These are phyloP conservation scores for Mythimna ferrago DNA, from an alignment of 2,888 invertebrate genomes.

Conservation along the genomic window DNA sequence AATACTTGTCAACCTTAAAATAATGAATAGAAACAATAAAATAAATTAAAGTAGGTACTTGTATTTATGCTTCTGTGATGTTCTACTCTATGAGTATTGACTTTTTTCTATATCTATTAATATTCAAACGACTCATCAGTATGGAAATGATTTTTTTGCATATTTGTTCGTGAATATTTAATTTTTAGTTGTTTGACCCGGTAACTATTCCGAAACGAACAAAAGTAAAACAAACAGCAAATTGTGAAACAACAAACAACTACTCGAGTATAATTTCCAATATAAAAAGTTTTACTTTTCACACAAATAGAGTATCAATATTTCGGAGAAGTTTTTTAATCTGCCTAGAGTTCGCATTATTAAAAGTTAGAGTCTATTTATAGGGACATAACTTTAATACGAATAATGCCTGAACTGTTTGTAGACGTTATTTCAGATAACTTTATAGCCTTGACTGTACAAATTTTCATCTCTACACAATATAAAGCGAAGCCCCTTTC, in stretches of 20 bases:
- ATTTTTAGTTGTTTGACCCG: slow-evolving; percentile 36
- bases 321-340: slow-evolving; percentile 39
- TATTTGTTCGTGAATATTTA: slow-evolving; percentile 50
- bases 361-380: slow-evolving; percentile 14
- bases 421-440: background rate
- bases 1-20: too few relatives aligned
- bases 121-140: slow-evolving; percentile 53
- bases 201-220: slow-evolving; percentile 31
- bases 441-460: background rate
- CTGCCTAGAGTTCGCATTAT: slow-evolving; percentile 6
- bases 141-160: slow-evolving; percentile 42
- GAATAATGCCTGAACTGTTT: background rate
- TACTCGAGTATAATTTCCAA: slow-evolving; percentile 24
- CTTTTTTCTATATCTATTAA: slow-evolving; percentile 38
- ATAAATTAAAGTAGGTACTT: too few relatives aligned
- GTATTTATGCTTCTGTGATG: slow-evolving; percentile 5
- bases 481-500: too few relatives aligned
- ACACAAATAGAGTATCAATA: slow-evolving; percentile 14
- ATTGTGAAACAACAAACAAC: slow-evolving; percentile 30
- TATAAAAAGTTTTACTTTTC: slow-evolving; percentile 25
- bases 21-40: too few relatives aligned
- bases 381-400: background rate
- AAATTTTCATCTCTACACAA: background rate
- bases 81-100: background rate
- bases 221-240: slow-evolving; percentile 32